Base-by-base conservation (phyloP, 64 coral and sea anemone genomes). In the Montipora capricornis region DNA sequence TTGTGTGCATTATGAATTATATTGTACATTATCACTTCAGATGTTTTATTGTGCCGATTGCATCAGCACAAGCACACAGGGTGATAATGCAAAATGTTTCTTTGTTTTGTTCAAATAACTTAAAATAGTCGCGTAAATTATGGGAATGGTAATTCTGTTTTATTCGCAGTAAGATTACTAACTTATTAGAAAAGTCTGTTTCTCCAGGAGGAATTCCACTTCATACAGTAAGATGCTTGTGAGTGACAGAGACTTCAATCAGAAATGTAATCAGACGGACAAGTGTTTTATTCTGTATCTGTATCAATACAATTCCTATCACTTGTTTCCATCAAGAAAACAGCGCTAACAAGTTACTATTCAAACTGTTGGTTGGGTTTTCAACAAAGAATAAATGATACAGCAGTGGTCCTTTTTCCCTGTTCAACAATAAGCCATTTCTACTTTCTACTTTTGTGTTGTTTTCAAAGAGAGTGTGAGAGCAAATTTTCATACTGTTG, bases 251-350 rank as follows among this genome's bases (percentile, higher is more conserved):
- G 61, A 71, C 82, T 73, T 86, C 82, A 86, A 86, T 70, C 46
- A 48, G 45, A 86, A 86, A 86, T 86, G 82, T 86, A 86, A 86
- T 86, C 82, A 71, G 44, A 70, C 49, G 82, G 82, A 86, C 82
- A 86, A 86, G 64, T 86, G 82, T 86, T 86, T 71, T n/a, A 47
- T 73, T 73, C 64, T 46, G 19, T 50, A 68, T 48, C 82, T 49
- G 13, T 84, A 24, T 84, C 11, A 84, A 57, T 82, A 82, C 26
- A 71, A 11, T 71, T 5, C 44, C 45, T 50, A 48, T n/a, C 45
- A 86, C 16, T 47, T 86, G 45, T 86, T 37, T 37, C 37, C 37
- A 37, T 2, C 37, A 37, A 37, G 37, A 37, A 37, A 37, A 37
- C 37, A 37, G 37, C 2, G 37, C 37, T 37, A 37, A 37, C 37